Percentiles rank a stretch among this genome's conserved stretches.
These are phyloP conservation scores for Eustalomyia histrio DNA, from an alignment of 2,888 invertebrate genomes.

Conservation along the genomic window DNA sequence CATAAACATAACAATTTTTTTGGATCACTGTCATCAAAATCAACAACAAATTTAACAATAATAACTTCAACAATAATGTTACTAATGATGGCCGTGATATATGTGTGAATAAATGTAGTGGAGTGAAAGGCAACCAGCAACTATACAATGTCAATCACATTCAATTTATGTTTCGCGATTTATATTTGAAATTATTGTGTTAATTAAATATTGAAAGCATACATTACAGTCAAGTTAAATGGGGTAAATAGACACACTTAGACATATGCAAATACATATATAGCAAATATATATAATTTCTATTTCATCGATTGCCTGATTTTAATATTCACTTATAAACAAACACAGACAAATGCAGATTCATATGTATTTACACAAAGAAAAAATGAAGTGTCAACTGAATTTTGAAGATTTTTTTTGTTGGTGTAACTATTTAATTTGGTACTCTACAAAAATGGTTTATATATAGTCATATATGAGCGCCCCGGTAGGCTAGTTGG, in stretches of 20 bases:
- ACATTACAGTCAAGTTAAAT: neutral
- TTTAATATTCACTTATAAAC: neutral
- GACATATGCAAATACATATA: neutral
- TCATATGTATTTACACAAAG: neutral
- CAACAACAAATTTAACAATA: constrained; percentile 1
- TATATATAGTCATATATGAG: too few relatives aligned
- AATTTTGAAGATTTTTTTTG: too few relatives aligned
- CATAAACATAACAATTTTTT: too few relatives aligned
- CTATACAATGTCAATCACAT: constrained; percentile 38
- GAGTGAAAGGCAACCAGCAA: neutral
- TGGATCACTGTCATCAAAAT: constrained; percentile 1
- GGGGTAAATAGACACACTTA: neutral
- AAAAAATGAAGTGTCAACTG: too few relatives aligned
- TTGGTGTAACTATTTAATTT: too few relatives aligned
- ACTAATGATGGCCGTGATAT: constrained; percentile 46
- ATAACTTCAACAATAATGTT: neutral
- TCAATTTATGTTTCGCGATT: constrained; percentile 44
- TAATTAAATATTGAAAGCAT: constrained; percentile 33
- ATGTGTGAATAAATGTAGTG: neutral
- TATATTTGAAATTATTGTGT: constrained; percentile 48
- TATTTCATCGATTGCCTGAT: neutral
- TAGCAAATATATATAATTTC: neutral
- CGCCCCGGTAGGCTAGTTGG: too few relatives aligned
- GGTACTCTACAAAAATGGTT: too few relatives aligned
- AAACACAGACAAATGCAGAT: neutral